Base-by-base conservation (phyloP, 1,140 invertebrate species). In the Potamilus streckersoni region DNA sequence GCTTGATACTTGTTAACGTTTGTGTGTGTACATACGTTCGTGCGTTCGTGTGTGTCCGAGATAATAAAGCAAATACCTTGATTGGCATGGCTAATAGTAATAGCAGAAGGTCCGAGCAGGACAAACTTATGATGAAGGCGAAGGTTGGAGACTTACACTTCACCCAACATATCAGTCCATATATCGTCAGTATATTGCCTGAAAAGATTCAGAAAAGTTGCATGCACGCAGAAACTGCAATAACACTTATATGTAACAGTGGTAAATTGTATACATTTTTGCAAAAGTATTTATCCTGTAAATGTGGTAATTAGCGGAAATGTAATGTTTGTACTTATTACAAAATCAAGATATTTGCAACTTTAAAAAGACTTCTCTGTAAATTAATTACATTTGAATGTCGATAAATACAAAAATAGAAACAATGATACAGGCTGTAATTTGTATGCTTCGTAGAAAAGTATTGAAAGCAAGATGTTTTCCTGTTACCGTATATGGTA, bases 51-150 rank as follows among this genome's bases (percentile, higher is more conserved):
- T 23, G 19, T n/a, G 19, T n/a, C 2, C 27, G 19, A 62, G 6
- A 23, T 23, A 62, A 8, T 23, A 62, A 57, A 55, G 61, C 23
- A 49, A 15, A 11, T 89, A 94, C 93, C 91, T 94, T 94, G 0
- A 94, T 92, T 19, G 94, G 94, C 76, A 94, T 93, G 85, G 94
- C 94, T 79, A 94, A 91, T 49, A 92, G 87, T 62, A 94, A 93
- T 14, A 94, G 91, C 19, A 94, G 87, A 5, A 94, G 90, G 89
- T 94, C 94, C 3, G 94, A 93, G 4, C 92, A 92, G 12, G 93
- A 93, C 17, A 94, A 86, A 79, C 93, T 93, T 4, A 82, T 60
- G 19, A 94, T 86, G 79, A 94, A 94, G 3, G 94, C 91, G 79
- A 75, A 79, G n/a, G 78, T 79, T 15, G 78, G 69, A 17, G 78